phyloP scores from a whole-genome alignment of 2,113 vertebrate species.

The Anguilla rostrata region DNA sequence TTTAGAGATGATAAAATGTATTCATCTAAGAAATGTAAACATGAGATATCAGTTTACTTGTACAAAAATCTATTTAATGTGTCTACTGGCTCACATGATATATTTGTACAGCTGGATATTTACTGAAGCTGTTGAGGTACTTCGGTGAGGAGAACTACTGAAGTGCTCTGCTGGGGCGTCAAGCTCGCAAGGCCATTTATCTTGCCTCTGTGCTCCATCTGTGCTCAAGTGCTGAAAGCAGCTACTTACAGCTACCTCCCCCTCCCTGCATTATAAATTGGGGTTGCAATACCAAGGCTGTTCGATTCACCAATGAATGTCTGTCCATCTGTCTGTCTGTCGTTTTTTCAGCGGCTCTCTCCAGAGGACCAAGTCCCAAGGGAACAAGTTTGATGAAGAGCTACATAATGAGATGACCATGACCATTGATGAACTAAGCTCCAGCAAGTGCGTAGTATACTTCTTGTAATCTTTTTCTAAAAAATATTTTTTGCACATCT shows the following conservation, averaged over 20 bases:
- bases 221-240: no score
- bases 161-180: no score
- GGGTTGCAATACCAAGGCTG: conserved; percentile 43
- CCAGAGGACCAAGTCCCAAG: conserved; percentile 85
- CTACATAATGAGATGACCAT: conserved; percentile 90
- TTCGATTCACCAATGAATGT: conserved; percentile 29
- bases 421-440: conserved; percentile 85
- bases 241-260: conserved; percentile 27
- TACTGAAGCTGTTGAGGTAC: no score
- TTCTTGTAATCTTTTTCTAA: no score
- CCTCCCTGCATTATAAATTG: conserved; percentile 36
- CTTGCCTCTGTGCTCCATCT: no score
- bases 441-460: conserved; percentile 75
- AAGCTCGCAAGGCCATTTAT: no score
- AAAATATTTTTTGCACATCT: background rate
- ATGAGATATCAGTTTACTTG: no score
- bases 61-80: no score
- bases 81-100: no score
- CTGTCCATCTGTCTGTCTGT: conserved; percentile 10
- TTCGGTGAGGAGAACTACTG: no score
- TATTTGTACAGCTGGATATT: no score
- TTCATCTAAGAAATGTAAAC: no score
- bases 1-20: background rate
- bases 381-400: conserved; percentile 87
- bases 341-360: conserved; percentile 41